Evolutionary conservation across 1,140 invertebrate species (phyloP).

Genomic region (Leptonema lineaticorne): DNA sequence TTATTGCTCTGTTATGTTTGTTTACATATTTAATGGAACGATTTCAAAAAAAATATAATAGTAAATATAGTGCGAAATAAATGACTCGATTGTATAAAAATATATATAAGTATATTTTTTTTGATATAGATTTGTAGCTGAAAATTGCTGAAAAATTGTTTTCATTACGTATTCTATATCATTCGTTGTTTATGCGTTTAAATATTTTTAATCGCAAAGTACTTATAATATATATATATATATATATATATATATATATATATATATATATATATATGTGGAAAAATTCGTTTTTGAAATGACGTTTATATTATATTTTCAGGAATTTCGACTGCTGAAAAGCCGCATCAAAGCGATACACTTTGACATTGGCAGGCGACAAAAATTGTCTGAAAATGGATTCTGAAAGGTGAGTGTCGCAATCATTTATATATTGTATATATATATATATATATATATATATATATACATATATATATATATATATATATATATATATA

Average conservation of each 20-base stretch:
- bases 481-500: not conserved
- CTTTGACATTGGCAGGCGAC: not conserved
- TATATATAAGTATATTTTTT: no score
- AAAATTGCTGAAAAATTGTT: no score
- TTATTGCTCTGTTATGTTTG: no score
- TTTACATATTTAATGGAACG: no score
- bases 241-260: not conserved
- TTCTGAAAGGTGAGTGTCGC: constrained; percentile 14
- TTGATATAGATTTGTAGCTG: no score
- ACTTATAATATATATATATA: not conserved
- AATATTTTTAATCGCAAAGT: not conserved
- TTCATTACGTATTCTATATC: no score
- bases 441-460: not conserved
- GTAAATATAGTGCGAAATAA: no score
- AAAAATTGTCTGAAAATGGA: constrained; percentile 18
- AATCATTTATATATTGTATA: not conserved
- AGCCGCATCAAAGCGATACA: not conserved
- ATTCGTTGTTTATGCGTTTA: not conserved
- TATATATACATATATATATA: not conserved
- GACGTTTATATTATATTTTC: not conserved
- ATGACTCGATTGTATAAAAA: no score
- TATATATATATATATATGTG: not conserved
- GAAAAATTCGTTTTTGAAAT: not conserved
- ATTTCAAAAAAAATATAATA: no score
- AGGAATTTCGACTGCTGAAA: not conserved